phyloP scores from a whole-genome alignment of 2,888 invertebrate species.

The Meteorus cinctellus region DNA sequence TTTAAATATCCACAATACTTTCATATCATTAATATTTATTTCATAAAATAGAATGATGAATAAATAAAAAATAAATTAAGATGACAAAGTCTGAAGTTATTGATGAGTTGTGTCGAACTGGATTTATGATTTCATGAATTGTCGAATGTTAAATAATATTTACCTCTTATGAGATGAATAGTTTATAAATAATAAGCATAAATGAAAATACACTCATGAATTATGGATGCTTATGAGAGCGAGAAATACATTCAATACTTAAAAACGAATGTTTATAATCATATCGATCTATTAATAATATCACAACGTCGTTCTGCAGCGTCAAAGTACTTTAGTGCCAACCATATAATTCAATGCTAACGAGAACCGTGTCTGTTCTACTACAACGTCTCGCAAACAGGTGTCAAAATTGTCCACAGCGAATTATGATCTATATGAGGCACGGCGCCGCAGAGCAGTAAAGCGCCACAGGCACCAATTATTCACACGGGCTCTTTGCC shows the following conservation, averaged over 20 bases:
- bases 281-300: slow-evolving; percentile 37
- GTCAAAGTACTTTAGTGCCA: background rate
- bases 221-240: slow-evolving; percentile 32
- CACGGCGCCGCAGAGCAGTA: slow-evolving; percentile 29
- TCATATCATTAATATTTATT: background rate
- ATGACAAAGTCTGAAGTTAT: background rate
- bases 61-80: background rate
- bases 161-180: slow-evolving; percentile 20
- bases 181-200: slow-evolving; percentile 29
- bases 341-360: slow-evolving; percentile 1
- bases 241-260: slow-evolving; percentile 10
- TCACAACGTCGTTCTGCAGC: background rate
- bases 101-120: background rate
- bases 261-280: slow-evolving; percentile 16
- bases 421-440: slow-evolving; percentile 36
- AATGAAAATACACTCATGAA: slow-evolving; percentile 39
- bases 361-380: background rate
- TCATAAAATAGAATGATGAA: background rate
- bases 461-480: slow-evolving; percentile 42
- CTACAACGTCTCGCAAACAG: slow-evolving; percentile 31
- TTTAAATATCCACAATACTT: background rate
- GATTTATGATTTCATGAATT: background rate
- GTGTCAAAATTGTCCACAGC: slow-evolving; percentile 32
- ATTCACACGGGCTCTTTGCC: slow-evolving; percentile 45
- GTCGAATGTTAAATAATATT: slow-evolving; percentile 3